These are phyloP conservation scores for Schizotus pectinicornis DNA, from an alignment of 2,888 invertebrate species.

Conservation along the genomic window DNA sequence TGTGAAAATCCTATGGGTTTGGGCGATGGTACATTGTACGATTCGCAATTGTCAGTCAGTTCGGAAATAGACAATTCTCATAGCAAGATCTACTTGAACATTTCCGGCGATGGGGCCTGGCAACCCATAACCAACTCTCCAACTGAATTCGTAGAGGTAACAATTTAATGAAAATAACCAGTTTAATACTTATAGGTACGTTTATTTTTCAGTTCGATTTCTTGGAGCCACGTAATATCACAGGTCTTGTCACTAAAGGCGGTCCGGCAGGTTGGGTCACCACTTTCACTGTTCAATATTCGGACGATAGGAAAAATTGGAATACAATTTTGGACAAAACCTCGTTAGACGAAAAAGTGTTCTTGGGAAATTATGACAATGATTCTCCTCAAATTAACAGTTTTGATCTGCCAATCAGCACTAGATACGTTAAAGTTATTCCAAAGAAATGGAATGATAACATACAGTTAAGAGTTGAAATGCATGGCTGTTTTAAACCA, in stretches of 20 bases:
- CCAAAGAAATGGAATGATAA: slow-evolving; percentile 76
- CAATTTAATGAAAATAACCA: slow-evolving; percentile 6
- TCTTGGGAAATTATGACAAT: slow-evolving; percentile 76
- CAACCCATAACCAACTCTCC: slow-evolving; percentile 70
- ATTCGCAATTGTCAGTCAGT: slow-evolving; percentile 72
- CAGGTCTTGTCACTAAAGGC: slow-evolving; percentile 78
- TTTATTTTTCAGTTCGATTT: slow-evolving; percentile 71
- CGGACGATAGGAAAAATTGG: slow-evolving; percentile 74
- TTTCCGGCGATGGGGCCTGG: slow-evolving; percentile 67
- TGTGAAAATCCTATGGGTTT: slow-evolving; percentile 80
- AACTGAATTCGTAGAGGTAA: slow-evolving; percentile 73
- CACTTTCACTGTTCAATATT: slow-evolving; percentile 75
- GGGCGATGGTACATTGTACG: slow-evolving; percentile 64
- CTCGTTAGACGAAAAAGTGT: slow-evolving; percentile 64
- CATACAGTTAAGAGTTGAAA: slow-evolving; percentile 77
- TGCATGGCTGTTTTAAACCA: slow-evolving; percentile 78
- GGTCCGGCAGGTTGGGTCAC: slow-evolving; percentile 77
- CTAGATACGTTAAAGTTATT: slow-evolving; percentile 73
- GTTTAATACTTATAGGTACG: slow-evolving; percentile 2
- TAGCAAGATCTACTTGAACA: slow-evolving; percentile 57
- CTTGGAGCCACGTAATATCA: slow-evolving; percentile 74
- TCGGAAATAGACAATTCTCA: slow-evolving; percentile 59
- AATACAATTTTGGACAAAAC: slow-evolving; percentile 67
- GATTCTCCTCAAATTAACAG: slow-evolving; percentile 66
- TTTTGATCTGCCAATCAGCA: slow-evolving; percentile 75